phyloP scores from a whole-genome alignment of 2,797 vertebrate genomes.

The Distichodus sexfasciatus region DNA sequence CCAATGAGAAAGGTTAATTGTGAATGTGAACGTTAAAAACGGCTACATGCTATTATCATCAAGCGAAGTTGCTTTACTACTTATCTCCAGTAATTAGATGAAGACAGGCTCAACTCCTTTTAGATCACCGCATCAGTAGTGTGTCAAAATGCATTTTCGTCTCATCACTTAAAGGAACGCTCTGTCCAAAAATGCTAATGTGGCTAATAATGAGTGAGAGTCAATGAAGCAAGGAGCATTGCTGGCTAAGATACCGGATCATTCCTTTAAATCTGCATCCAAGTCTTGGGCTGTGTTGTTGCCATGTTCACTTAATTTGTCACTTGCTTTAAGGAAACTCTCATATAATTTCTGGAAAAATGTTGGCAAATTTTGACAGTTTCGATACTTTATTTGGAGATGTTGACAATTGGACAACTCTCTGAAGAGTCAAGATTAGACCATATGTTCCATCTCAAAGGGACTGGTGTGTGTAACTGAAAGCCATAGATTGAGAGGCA shows the following conservation, averaged over 20 bases:
- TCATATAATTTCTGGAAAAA: no score
- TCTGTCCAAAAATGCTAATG: no score
- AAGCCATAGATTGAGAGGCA: conserved; percentile 36
- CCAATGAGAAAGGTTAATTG: conserved; percentile 81
- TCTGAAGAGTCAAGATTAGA: not conserved
- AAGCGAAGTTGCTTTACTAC: conserved; percentile 75
- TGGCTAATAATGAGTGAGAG: no score
- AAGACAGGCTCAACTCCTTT: conserved; percentile 66
- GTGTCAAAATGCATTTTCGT: conserved; percentile 75
- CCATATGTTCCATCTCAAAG: conserved; percentile 18
- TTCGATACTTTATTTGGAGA: no score
- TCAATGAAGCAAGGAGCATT: no score
- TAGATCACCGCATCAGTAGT: conserved; percentile 73
- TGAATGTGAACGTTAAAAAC: conserved; percentile 72
- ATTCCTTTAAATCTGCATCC: conserved; percentile 60
- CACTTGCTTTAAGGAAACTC: no score
- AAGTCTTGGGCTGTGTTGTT: conserved; percentile 68
- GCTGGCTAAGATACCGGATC: no score
- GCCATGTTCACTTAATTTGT: conserved; percentile 62
- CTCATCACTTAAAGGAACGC: conserved; percentile 69
- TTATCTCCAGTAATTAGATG: conserved; percentile 76
- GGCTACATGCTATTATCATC: conserved; percentile 75
- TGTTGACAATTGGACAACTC: no score
- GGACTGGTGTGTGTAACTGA: conserved; percentile 25
- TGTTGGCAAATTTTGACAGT: no score